Evolutionary conservation across 1,140 invertebrate genomes (phyloP), one percentile per base, ranked within the genome.

Genomic region (Heliconius hewitsoni): DNA sequence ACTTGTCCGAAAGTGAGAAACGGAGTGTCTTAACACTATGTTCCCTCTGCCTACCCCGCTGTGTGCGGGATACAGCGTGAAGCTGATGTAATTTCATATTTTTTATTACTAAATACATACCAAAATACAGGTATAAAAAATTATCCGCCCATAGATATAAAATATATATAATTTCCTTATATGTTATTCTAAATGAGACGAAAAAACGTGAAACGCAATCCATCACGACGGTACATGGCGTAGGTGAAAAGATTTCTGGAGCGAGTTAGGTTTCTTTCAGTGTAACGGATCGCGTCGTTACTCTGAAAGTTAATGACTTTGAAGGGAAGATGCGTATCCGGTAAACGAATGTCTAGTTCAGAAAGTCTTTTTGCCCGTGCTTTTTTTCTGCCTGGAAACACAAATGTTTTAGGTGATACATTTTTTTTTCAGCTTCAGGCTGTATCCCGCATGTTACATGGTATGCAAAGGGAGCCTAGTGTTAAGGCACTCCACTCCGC

Each of bases 171-270:
- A 66, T 30, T 66, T 66, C 13, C 3, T 66, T 27, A n/a, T 5
- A 30, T 66, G 60, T 27, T 66, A 66, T 66, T 30, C 60, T 66
- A 66, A 66, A 66, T 66, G 60, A 13, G 13, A 30, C 11, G 55
- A 60, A 66, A 66, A 66, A 66, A 66, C 18, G 60, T 16, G 60
- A 23, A 30, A 66, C 13, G 34, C 11, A 60, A 75, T 75, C 74
- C 55, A 66, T 60, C 74, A 75, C 34, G 30, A 52, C 16, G 27
- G 3, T 4, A 27, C 60, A 3, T n/a, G 23, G 13, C 1, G 60
- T 34, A 39, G 55, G 74, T 75, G 66, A 66, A 75, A 75, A 66
- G 74, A 60, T 75, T 75, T 60, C 39, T 66, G 23, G 55, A 27
- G 16, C 34, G 18, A 42, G 37, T 60, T n/a, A 75, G 30, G 74